Evolutionary conservation across 2,113 vertebrate species (phyloP), one percentile per base, ranked within the genome.

Genomic region (human (Homo sapiens)): DNA sequence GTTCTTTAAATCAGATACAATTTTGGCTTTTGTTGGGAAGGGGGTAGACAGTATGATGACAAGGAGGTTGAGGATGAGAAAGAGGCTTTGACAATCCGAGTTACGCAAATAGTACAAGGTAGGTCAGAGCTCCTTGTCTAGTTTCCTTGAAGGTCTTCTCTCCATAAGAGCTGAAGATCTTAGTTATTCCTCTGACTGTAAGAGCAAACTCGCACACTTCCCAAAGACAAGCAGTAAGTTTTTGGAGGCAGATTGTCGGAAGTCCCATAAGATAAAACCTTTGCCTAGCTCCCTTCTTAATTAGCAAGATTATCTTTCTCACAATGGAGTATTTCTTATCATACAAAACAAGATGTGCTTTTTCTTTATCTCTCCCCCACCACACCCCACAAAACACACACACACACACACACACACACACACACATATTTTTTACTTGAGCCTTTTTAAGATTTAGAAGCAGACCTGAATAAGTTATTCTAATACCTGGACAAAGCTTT

Each of bases 391-490:
- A n/a, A 1, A 43, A 22, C 17, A 45, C 40, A 43, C 48, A 66
- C 23, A 66, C 23, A 25, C 30, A 45, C 43, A 45, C n/a, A 40
- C 11, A 14, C 1, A 43, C 10, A 78, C 16, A 70, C 12, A 27
- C 40, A 52, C 55, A 68, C 45, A 12, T 16, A 83, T 14, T 40
- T 87, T 86, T 93, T 75, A 89, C 40, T 80, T 85, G 7, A 86
- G 18, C 1, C 32, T 95, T 59, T 86, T 75, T 40, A 82, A 94
- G 25, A 93, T 83, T 61, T 84, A 38, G 18, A 43, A 96, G 72
- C 66, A 75, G 38, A 66, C 6, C 76, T 55, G 61, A 10, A 16
- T 70, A 59, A 61, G 17, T 80, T 66, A 68, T 79, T 79, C 6
- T 52, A 86, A 23, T 72, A 78, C 1, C 17, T 30, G 35, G 50